Percentiles rank a stretch among this genome's conserved stretches.
Conservation (phyloP, 2,888 invertebrate species). For the Agrenia bidenticulata region DNA sequence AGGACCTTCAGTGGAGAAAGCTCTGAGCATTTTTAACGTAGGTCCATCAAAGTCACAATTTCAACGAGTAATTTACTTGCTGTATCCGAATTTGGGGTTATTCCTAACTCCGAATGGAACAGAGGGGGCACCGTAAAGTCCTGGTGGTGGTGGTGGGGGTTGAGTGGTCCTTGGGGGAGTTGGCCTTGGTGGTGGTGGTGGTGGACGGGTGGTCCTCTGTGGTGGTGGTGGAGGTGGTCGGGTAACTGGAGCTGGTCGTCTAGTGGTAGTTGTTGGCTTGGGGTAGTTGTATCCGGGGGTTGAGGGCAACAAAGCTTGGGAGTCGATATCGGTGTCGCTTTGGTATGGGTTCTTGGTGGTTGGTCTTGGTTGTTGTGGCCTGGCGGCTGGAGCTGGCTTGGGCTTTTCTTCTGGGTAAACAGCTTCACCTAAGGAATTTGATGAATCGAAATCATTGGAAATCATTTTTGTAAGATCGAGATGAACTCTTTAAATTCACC, state of each 20-base stretch:
- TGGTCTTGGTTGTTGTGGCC: conserved; percentile 21
- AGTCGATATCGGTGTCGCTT: conserved; percentile 38
- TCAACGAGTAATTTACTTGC: conserved; percentile 15
- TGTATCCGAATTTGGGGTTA: conserved; percentile 52
- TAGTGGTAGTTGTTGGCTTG: conserved; percentile 12
- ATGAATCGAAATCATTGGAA: neutral
- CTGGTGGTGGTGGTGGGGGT: conserved; percentile 28
- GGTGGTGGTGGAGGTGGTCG: conserved; percentile 18
- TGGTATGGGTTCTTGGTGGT: conserved; percentile 24
- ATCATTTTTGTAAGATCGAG: no score
- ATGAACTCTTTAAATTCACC: no score
- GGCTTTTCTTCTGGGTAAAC: conserved; percentile 42
- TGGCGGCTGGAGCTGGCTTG: conserved; percentile 22
- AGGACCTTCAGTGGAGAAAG: no score
- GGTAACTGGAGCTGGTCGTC: conserved; percentile 12
- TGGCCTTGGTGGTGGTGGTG: conserved; percentile 18
- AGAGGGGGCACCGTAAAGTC: conserved; percentile 49
- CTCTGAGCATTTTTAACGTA: no score
- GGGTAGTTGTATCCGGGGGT: conserved; percentile 25
- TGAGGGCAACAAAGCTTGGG: conserved; percentile 44
- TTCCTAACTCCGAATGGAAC: conserved; percentile 51
- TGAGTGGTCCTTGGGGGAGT: conserved; percentile 19
- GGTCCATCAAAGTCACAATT: no score
- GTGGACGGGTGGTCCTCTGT: conserved; percentile 27
- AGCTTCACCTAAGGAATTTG: conserved; percentile 31